These are phyloP conservation scores for Deroplatys truncata DNA, from an alignment of 2,888 invertebrate species.

Conservation along the genomic window DNA sequence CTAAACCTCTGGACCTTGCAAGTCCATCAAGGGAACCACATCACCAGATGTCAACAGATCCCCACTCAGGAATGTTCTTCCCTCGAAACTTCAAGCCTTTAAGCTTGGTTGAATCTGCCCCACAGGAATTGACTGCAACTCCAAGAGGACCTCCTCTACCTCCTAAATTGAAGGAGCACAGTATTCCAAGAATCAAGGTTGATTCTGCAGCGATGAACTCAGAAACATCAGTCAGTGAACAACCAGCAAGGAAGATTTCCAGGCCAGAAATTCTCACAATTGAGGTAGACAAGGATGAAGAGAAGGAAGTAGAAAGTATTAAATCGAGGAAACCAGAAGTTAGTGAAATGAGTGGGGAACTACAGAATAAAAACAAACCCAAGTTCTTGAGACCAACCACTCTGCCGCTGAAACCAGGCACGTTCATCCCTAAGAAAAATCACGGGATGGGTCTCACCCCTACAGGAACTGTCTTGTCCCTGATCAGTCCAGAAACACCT, in stretches of 20 bases:
- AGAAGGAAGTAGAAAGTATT: background rate
- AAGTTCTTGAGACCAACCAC: constrained; percentile 80
- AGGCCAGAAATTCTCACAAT: background rate
- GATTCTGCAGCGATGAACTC: background rate
- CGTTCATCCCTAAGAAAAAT: constrained; percentile 74
- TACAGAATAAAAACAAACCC: constrained; percentile 33
- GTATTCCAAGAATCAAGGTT: constrained; percentile 24
- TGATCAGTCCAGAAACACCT: constrained; percentile 89
- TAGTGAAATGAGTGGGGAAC: background rate
- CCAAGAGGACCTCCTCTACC: background rate
- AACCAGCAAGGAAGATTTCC: background rate
- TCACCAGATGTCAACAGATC: background rate
- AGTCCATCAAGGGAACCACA: constrained; percentile 40
- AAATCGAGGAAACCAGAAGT: background rate
- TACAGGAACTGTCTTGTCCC: constrained; percentile 57
- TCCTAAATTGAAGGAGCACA: background rate
- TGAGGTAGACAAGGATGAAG: background rate
- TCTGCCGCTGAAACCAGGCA: constrained; percentile 77
- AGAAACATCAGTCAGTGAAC: background rate
- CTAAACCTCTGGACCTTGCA: constrained; percentile 38
- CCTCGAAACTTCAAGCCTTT: background rate
- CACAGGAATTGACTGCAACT: background rate
- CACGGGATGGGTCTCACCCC: constrained; percentile 79
- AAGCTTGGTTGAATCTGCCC: background rate
- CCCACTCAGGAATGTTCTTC: background rate